Evolutionary conservation across 2,797 vertebrate genomes (phyloP), one percentile per base, ranked within the genome.

Genomic region (Okamejei kenojei): DNA sequence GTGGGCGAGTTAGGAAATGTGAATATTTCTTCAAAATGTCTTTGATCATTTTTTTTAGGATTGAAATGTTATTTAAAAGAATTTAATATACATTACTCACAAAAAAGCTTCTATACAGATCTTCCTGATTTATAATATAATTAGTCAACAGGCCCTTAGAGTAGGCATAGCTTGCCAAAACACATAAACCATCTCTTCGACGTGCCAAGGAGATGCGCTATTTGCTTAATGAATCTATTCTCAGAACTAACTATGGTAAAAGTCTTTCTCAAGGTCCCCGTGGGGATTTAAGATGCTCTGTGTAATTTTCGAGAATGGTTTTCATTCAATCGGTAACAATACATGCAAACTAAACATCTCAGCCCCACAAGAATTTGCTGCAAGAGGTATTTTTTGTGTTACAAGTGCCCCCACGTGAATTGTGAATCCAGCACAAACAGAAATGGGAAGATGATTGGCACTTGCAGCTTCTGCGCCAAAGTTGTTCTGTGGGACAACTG

Each of bases 211-310:
- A 35, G 26, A 74, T 76, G 71, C 76, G 38, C 71, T 76, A 92
- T 92, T 92, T 92, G 73, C 71, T 74, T 92, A 92, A 92, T 92
- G 71, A 92, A 92, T 74, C 71, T 54, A 76, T 92, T 74, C 90
- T 92, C 90, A 58, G 90, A 17, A 76, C 38, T 73, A 38, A 91
- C 88, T 92, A 26, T 92, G 11, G 68, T 54, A 38, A 92, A 54
- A 92, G 90, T 92, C 68, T 92, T 92, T 92, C 90, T 92, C 90
- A 92, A 92, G 90, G 90, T 92, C 90, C 76, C 90, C 58, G 90
- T n/a, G 71, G 90, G 45, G 32, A 54, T 23, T 13, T 76, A 92
- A 92, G 90, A 54, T 54, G 38, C 38, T 92, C 9, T 13, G 9
- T 54, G 13, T 54, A 92, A 92, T 92, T 26, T 76, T 45, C 73